phyloP scores from a whole-genome alignment of 2,797 vertebrate genomes.

The Sebastes minor region DNA sequence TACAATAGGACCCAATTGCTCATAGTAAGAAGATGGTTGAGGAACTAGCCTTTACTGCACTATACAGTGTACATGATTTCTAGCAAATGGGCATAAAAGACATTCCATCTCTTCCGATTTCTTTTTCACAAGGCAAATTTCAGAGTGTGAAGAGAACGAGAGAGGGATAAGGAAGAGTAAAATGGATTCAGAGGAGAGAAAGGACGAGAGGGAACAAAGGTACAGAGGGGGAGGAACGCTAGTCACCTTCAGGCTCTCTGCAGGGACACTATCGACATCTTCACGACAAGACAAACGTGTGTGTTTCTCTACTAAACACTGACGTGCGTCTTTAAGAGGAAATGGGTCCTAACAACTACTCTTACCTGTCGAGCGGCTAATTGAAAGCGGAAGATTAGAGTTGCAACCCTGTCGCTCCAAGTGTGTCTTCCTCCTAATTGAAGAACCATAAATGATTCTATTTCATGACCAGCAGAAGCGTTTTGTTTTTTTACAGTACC shows the following conservation, averaged over 20 bases:
- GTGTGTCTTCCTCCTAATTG: slow-evolving; percentile 10
- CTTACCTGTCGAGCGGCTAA: slow-evolving; percentile 22
- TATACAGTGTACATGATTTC: not conserved
- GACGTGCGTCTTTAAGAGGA: slow-evolving; percentile 24
- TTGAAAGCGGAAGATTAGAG: slow-evolving; percentile 19
- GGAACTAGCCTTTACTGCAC: not conserved
- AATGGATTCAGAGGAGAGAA: not conserved
- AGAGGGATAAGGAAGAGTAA: not conserved
- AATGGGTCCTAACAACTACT: not conserved
- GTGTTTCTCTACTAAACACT: not conserved
- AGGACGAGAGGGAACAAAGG: not conserved
- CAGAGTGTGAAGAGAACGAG: slow-evolving; percentile 1
- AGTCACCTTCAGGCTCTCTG: slow-evolving; percentile 17
- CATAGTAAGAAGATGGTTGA: not conserved
- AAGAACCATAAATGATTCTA: slow-evolving; percentile 22
- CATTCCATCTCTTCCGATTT: slow-evolving; percentile 12
- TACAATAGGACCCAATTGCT: not conserved
- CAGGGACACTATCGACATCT: slow-evolving; percentile 9
- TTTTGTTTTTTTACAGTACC: not conserved
- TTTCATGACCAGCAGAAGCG: slow-evolving; percentile 5
- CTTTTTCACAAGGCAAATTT: slow-evolving; percentile 53
- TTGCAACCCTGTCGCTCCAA: not conserved
- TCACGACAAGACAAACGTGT: not conserved
- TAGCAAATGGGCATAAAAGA: not conserved
- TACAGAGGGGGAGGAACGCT: not conserved